phyloP scores from a whole-genome alignment of 2,113 vertebrate genomes.

The Ptyas mucosa region DNA sequence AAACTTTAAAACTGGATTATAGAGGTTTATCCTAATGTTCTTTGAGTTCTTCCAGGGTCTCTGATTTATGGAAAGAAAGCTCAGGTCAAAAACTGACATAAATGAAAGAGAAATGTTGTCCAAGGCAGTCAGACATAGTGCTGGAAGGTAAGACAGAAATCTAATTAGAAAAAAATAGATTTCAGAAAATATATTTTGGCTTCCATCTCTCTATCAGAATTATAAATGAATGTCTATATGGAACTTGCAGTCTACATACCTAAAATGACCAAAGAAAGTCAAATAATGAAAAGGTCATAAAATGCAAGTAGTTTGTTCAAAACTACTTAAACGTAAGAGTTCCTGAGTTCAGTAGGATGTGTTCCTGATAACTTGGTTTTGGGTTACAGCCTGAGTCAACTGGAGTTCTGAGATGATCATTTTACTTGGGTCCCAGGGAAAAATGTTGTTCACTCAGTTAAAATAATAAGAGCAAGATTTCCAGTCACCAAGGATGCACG shows the following conservation, averaged over 20 bases:
- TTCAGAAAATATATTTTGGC: neutral
- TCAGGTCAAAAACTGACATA: neutral
- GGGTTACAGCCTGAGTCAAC: neutral
- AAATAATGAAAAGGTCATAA: neutral
- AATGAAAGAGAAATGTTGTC: neutral
- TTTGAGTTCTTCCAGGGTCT: neutral
- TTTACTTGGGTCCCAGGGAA: neutral
- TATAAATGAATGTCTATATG: neutral
- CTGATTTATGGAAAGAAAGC: neutral
- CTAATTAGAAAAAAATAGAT: neutral
- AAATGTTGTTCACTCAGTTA: neutral
- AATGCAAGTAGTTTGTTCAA: too few relatives aligned
- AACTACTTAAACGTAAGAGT: neutral
- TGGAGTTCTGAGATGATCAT: neutral
- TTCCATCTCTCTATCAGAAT: neutral
- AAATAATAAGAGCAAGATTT: neutral
- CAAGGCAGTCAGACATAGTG: slow-evolving; percentile 1
- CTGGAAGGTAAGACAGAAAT: neutral
- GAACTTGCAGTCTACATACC: slow-evolving; percentile 24
- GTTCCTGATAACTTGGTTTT: neutral
- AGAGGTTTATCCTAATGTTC: neutral
- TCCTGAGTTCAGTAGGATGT: neutral
- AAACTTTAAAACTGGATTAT: neutral
- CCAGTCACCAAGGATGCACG: neutral
- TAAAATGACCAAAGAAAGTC: slow-evolving; percentile 10